Percentiles rank a stretch among this genome's conserved stretches.
These are phyloP conservation scores for Plotosus lineatus DNA, from an alignment of 2,113 vertebrate species.

Conservation along the genomic window DNA sequence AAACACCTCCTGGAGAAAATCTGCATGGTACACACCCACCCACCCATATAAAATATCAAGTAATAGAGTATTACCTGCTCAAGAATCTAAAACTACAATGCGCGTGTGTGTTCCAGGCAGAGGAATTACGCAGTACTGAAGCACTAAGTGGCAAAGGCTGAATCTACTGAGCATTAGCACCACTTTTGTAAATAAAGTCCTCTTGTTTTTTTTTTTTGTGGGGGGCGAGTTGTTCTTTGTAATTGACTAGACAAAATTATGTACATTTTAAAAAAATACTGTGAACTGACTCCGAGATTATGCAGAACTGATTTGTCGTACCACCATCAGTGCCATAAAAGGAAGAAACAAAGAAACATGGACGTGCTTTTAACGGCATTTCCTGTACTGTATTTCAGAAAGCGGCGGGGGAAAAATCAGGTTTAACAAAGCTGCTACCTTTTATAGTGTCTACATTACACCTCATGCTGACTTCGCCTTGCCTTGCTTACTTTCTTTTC, in stretches of 20 bases:
- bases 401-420: constrained; percentile 33
- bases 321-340: constrained; percentile 99
- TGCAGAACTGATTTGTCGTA: constrained; percentile 87
- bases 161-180: constrained; percentile 45
- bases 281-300: constrained; percentile 90
- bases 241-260: constrained; percentile 87
- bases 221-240: no score
- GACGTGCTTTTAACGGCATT: constrained; percentile 60
- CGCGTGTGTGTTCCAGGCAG: constrained; percentile 1
- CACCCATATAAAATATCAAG: constrained; percentile 1
- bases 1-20: constrained; percentile 84
- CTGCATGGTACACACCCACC: constrained; percentile 79
- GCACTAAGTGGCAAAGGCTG: background rate
- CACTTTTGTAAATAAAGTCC: constrained; percentile 84
- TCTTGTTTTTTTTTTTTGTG: constrained; percentile 77
- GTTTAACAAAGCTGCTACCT: constrained; percentile 49
- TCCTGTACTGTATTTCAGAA: constrained; percentile 37
- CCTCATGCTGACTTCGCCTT: background rate
- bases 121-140: constrained; percentile 8
- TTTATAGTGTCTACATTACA: constrained; percentile 35
- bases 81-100: no score
- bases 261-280: constrained; percentile 86
- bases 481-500: background rate
- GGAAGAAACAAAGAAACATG: constrained; percentile 74
- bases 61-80: no score